Evolutionary conservation across 2,888 invertebrate genomes (phyloP), one percentile per base, ranked within the genome.

Genomic region (Dicyrtoma fusca): DNA sequence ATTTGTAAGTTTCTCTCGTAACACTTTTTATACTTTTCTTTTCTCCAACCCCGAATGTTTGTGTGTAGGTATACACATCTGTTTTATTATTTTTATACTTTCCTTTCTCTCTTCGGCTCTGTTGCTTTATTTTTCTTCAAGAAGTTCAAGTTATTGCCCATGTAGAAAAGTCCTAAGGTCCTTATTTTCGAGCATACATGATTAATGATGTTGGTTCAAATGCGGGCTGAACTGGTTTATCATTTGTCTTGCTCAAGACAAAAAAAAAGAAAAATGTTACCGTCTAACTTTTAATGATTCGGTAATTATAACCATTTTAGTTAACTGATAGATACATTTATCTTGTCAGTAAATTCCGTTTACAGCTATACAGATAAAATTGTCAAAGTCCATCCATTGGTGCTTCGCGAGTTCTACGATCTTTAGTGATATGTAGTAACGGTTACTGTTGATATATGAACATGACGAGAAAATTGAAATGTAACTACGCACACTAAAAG

Each of bases 1-100:
- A 89, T 83, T 90, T 92, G 91, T 91, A 85, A 88, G 91, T 86
- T 81, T 57, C 66, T 26, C 13, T 66, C 65, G 14, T 51, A 17
- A 47, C 63, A 63, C 13, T 63, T 19, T 8, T 34, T 10, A 3
- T 21, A 8, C 44, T 49, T 47, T 64, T 11, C 19, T 5, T 51
- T 64, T 25, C 13, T 64, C 49, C 49, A 17, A 17, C 4, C 4
- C n/a, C 11, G 11, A 49, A 49, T 17, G 49, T 17, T 49, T 49
- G 3, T 49, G 11, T n/a, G 49, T 17, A 49, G 49, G 49, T 17
- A 8, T 34, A n/a, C n/a, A n/a, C n/a, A n/a, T n/a, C n/a, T n/a
- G n/a, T n/a, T n/a, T n/a, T n/a, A n/a, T n/a, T 34, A 34, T 8
- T 34, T 34, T 5, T 34, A 8, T 34, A 34, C 34, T 3, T 34